Conservation (phyloP, 2,888 invertebrate species). For the Pemphredon lugubris region DNA sequence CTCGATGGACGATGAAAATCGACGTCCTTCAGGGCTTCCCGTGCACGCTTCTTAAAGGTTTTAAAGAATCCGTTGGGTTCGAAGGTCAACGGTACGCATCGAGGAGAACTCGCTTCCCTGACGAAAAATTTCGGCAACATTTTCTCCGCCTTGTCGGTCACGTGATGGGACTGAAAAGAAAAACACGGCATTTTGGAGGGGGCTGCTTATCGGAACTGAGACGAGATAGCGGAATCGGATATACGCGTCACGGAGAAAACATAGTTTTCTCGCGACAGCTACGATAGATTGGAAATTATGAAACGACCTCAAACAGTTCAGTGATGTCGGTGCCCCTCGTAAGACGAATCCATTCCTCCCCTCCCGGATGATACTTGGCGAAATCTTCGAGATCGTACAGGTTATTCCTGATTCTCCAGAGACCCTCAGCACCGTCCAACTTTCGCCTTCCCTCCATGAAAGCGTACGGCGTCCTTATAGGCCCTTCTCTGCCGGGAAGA, state of each 20-base stretch:
- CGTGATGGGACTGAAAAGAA: conserved; percentile 83
- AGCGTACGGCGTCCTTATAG: conserved; percentile 81
- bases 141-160: conserved; percentile 83
- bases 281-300: no score
- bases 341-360: conserved; percentile 87
- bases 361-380: conserved; percentile 92
- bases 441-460: conserved; percentile 86
- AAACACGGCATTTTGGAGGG: background rate
- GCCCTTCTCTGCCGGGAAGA: conserved; percentile 82
- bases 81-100: conserved; percentile 89
- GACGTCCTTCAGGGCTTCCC: conserved; percentile 83
- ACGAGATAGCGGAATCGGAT: background rate
- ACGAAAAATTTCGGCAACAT: conserved; percentile 86
- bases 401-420: conserved; percentile 89
- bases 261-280: no score
- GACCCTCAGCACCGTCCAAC: conserved; percentile 88
- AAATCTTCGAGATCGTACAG: conserved; percentile 94
- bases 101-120: conserved; percentile 84
- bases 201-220: background rate
- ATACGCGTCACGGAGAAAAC: no score
- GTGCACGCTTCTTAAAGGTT: conserved; percentile 85
- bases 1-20: conserved; percentile 77
- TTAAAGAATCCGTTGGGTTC: conserved; percentile 88
- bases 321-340: conserved; percentile 91
- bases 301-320: conserved; percentile 87